phyloP scores from a whole-genome alignment of 2,113 vertebrate genomes.

The Chauna torquata region DNA sequence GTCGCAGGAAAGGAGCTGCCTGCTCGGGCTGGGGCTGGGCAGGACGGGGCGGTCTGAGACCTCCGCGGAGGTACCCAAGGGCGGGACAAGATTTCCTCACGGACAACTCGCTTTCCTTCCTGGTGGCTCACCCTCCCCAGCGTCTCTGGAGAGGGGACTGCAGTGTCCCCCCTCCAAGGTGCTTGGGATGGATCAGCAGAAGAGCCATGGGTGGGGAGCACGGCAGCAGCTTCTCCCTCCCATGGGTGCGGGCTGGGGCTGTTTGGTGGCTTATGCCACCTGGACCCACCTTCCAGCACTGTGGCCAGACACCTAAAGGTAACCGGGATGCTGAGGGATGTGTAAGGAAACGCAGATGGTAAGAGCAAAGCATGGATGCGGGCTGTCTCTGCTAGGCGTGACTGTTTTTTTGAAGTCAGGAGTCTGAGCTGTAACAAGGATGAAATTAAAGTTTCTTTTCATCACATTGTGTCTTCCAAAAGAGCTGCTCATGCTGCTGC shows the following conservation, averaged over 20 bases:
- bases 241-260: not conserved
- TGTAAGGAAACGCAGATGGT: not conserved
- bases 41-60: not conserved
- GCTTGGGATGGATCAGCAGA: not conserved
- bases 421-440: not conserved
- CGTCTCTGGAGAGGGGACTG: not conserved
- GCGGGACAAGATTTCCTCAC: not conserved
- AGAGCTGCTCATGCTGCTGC: not conserved
- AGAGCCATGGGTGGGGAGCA: not conserved
- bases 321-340: not conserved
- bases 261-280: not conserved
- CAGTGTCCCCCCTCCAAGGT: not conserved
- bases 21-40: not conserved
- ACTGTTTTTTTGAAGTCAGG: not conserved
- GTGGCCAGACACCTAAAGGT: not conserved
- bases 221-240: not conserved
- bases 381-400: not conserved
- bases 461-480: not conserved
- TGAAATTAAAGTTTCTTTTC: not conserved
- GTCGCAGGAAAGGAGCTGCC: not conserved
- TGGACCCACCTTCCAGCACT: not conserved
- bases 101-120: accelerated
- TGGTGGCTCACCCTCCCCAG: not conserved
- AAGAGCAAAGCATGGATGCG: not conserved
- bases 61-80: not conserved